Evolutionary conservation across 2,797 vertebrate genomes (phyloP), one percentile per base, ranked within the genome.

Genomic region (Pogonophryne albipinna): DNA sequence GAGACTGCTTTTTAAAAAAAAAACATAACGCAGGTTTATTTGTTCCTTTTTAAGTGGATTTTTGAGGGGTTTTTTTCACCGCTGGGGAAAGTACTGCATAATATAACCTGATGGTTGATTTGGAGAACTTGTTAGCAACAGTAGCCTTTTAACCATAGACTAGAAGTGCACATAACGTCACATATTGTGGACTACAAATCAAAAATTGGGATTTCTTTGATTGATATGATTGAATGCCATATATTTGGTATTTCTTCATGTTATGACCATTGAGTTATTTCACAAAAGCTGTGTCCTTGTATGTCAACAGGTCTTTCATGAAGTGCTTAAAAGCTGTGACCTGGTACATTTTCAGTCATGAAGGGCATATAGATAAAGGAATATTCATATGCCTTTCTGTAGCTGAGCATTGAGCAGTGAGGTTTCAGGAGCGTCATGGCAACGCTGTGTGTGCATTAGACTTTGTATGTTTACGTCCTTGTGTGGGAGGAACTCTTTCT

Each of bases 401-500:
- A 38, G 9, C 34, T 23, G 34, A 16, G 38, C n/a, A 23, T 14
- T 11, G 46, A 31, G 23, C 45, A 45, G 70, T 23, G 27, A 59
- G 63, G 42, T 19, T 68, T 74, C 77, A 49, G 45, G 9, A 47
- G 52, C 2, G 19, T 44, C 58, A 31, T 62, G 55, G 72, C 44
- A 59, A 62, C 50, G 7, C 3, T 63, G 11, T 62, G 12, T 20
- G 38, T 51, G 38, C 13, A 5, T 76, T 19, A 11, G 60, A 15
- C 23, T 47, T 16, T 59, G 45, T 51, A 16, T 1, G 1, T 7
- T 52, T 17, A 45, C 52, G 27, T 27, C 27, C 27, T 27, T 27
- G 27, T 27, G 27, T 27, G 27, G 27, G 27, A 27, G 27, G 27
- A 27, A 27, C 27, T 16, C 15, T 34, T 27, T 45, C 63, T 78